These are phyloP conservation scores for Ammodytes dubius DNA, from an alignment of 2,113 vertebrate genomes.

Conservation along the genomic window DNA sequence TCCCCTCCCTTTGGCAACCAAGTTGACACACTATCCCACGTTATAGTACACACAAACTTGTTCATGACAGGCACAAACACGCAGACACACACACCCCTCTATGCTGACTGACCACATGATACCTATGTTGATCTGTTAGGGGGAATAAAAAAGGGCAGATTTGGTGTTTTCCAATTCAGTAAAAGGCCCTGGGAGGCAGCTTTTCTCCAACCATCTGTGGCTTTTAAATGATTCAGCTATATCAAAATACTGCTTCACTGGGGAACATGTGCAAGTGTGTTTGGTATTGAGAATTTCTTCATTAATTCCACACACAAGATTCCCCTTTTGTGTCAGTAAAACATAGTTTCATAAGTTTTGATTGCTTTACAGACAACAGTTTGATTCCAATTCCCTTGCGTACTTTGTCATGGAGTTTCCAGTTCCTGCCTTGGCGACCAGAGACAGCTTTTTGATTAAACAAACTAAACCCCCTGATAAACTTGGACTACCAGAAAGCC, in stretches of 20 bases:
- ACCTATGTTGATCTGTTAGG: neutral
- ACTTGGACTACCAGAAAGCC: slow-evolving; percentile 50
- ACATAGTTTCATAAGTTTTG: neutral
- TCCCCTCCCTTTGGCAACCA: slow-evolving; percentile 63
- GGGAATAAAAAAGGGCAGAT: neutral
- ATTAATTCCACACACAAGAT: slow-evolving; percentile 2
- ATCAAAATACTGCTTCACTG: slow-evolving; percentile 43
- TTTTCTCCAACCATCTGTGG: slow-evolving; percentile 73
- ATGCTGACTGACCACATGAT: neutral
- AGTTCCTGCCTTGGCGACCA: neutral
- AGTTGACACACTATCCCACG: slow-evolving; percentile 45
- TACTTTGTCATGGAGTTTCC: neutral
- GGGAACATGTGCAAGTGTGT: neutral
- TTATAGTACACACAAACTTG: slow-evolving; percentile 26
- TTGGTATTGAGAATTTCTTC: slow-evolving; percentile 8
- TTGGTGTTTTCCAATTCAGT: slow-evolving; percentile 18
- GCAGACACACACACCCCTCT: slow-evolving; percentile 14
- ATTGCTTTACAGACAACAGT: neutral
- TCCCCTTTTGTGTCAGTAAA: neutral
- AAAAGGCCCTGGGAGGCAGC: slow-evolving; percentile 33
- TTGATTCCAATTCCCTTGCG: neutral
- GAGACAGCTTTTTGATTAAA: slow-evolving; percentile 52
- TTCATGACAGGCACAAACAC: slow-evolving; percentile 31
- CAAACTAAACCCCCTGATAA: slow-evolving; percentile 39
- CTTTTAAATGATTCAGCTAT: slow-evolving; percentile 79